A percentile compares a stretch with the other conserved stretches of the same genome.
These are phyloP conservation scores for Bradypodion pumilum DNA, from an alignment of 2,797 vertebrate genomes.

Conservation along the genomic window DNA sequence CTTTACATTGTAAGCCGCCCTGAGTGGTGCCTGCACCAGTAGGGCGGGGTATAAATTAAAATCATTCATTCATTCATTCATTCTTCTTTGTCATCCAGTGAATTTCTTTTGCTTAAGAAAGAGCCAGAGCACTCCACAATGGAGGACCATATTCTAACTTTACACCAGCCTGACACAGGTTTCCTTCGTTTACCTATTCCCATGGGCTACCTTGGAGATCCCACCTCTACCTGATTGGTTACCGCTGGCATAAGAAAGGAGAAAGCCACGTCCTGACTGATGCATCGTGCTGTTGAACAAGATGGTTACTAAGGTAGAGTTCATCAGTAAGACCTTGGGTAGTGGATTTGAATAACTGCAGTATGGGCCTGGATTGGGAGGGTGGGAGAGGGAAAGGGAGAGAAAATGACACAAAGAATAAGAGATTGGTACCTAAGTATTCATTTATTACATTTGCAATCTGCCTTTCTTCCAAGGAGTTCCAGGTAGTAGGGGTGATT, in stretches of 20 bases:
- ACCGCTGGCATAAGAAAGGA: conserved; percentile 85
- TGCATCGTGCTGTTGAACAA: conserved; percentile 83
- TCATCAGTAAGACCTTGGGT: conserved; percentile 72
- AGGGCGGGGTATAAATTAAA: too few species aligned
- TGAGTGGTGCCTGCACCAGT: too few species aligned
- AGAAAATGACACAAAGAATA: too few species aligned
- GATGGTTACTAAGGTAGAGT: conserved; percentile 77
- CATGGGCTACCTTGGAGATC: too few species aligned
- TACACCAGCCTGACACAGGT: neutral
- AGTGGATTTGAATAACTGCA: conserved; percentile 75
- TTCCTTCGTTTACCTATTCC: neutral
- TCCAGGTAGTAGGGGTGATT: neutral
- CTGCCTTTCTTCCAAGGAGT: neutral
- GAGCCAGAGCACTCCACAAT: too few species aligned
- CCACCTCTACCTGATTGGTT: conserved; percentile 74
- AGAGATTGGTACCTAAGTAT: neutral
- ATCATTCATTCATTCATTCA: too few species aligned
- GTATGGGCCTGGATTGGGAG: conserved; percentile 77
- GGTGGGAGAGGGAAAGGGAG: neutral
- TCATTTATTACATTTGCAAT: neutral
- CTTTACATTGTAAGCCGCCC: too few species aligned
- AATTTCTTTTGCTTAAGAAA: too few species aligned
- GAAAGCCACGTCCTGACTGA: conserved; percentile 85
- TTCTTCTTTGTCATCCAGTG: too few species aligned
- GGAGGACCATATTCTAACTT: neutral